phyloP scores from a whole-genome alignment of 2,797 vertebrate genomes.

The Mallotus villosus region DNA sequence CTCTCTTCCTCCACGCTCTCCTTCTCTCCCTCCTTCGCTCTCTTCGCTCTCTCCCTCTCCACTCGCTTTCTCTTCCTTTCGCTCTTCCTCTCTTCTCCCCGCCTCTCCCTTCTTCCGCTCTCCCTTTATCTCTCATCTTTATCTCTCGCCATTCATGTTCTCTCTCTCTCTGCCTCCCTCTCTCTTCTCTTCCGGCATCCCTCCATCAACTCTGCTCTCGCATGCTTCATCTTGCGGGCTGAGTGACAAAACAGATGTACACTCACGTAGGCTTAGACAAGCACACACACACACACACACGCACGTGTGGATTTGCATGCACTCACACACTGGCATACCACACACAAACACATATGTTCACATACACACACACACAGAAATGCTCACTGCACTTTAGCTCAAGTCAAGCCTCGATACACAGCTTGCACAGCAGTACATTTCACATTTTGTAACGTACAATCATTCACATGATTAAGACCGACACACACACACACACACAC shows the following conservation, averaged over 20 bases:
- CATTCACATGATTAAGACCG: not conserved
- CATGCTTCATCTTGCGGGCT: too few species aligned
- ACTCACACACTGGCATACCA: conserved; percentile 6
- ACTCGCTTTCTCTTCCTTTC: too few species aligned
- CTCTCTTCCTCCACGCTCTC: too few species aligned
- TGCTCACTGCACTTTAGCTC: not conserved
- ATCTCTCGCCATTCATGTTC: too few species aligned
- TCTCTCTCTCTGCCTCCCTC: too few species aligned
- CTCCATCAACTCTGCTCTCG: not conserved
- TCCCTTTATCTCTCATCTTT: too few species aligned
- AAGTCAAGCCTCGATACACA: not conserved
- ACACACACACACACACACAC: conserved; percentile 3
- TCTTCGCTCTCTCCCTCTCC: not conserved
- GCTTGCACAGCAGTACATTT: conserved; percentile 16
- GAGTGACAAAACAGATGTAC: too few species aligned
- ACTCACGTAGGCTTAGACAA: too few species aligned
- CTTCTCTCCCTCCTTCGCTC: conserved; percentile 24
- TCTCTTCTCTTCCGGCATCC: not conserved
- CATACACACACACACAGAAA: not conserved
- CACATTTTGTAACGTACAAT: too few species aligned
- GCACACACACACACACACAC: too few species aligned
- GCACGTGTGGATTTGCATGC: conserved; percentile 24
- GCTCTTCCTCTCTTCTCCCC: too few species aligned
- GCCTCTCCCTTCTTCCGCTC: too few species aligned
- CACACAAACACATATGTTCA: not conserved